Conservation (phyloP, 2,113 vertebrate genomes). For the Osmerus eperlanus region DNA sequence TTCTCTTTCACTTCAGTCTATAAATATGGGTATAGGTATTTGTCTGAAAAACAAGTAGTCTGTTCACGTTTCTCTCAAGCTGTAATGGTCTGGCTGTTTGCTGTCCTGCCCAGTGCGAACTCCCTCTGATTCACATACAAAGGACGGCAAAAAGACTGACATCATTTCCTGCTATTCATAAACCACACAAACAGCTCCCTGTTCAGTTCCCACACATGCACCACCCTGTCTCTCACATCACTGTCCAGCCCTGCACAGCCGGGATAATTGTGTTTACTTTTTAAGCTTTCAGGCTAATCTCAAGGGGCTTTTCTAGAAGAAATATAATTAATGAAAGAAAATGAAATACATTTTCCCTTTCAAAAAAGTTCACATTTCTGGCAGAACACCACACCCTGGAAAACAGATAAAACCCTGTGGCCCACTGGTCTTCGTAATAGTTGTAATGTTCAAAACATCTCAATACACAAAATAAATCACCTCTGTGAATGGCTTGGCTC, state of each 20-base stretch:
- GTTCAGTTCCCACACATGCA: conserved; percentile 68
- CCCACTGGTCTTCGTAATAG: not conserved
- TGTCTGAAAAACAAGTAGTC: conserved; percentile 18
- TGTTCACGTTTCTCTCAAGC: conserved; percentile 22
- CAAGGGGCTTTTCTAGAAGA: conserved; percentile 35
- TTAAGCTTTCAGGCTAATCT: conserved; percentile 48
- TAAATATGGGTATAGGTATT: conserved; percentile 25
- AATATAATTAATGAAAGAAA: conserved; percentile 42
- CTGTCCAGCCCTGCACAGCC: conserved; percentile 36
- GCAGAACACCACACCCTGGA: conserved; percentile 35
- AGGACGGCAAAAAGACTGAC: conserved; percentile 61
- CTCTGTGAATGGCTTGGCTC: not conserved
- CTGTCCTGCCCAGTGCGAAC: conserved; percentile 25
- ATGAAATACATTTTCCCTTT: conserved; percentile 51
- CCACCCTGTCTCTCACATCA: conserved; percentile 43
- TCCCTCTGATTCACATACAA: conserved; percentile 50
- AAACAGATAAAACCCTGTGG: conserved; percentile 28
- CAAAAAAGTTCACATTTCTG: conserved; percentile 16
- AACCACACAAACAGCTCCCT: conserved; percentile 69
- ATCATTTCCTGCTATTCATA: conserved; percentile 79
- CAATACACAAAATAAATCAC: not conserved
- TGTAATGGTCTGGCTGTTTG: conserved; percentile 37
- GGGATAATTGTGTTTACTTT: conserved; percentile 59
- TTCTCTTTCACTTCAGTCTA: conserved; percentile 12
- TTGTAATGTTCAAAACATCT: not conserved